Evolutionary conservation across 2,888 invertebrate species (phyloP).

Genomic region (Sphaerophoria taeniata): DNA sequence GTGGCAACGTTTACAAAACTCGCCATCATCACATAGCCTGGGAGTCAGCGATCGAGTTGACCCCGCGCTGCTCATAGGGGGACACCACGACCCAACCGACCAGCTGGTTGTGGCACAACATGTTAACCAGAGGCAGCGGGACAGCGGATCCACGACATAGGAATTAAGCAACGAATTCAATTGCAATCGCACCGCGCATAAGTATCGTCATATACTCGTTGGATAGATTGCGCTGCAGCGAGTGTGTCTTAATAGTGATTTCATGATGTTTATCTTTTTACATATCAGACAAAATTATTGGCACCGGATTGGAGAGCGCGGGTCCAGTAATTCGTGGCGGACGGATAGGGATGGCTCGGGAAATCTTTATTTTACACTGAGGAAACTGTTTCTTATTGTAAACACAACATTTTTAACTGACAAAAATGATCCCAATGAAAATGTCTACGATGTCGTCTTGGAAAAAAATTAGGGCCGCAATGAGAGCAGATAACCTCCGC

Average conservation of each 20-base stretch:
- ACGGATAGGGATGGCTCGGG: slow-evolving; percentile 5
- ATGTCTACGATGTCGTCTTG: too few relatives aligned
- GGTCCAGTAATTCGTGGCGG: slow-evolving; percentile 5
- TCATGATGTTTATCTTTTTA: slow-evolving; percentile 74
- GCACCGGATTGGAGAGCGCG: slow-evolving; percentile 65
- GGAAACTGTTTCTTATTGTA: too few relatives aligned
- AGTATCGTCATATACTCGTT: slow-evolving; percentile 1
- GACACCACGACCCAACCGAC: slow-evolving; percentile 60
- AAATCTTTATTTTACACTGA: slow-evolving; percentile 1
- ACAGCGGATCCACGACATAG: slow-evolving; percentile 33
- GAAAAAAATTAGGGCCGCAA: too few relatives aligned
- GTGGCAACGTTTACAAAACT: slow-evolving; percentile 38
- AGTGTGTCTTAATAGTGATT: slow-evolving; percentile 74
- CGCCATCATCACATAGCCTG: slow-evolving; percentile 3
- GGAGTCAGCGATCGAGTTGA: slow-evolving; percentile 72
- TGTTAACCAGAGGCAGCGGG: slow-evolving; percentile 33
- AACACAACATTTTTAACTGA: too few relatives aligned
- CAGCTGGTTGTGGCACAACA: slow-evolving; percentile 40
- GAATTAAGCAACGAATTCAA: slow-evolving; percentile 74
- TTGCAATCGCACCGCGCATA: slow-evolving; percentile 68
- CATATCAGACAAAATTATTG: slow-evolving; percentile 75
- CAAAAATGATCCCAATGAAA: too few relatives aligned
- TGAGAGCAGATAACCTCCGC: too few relatives aligned
- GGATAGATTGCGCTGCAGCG: slow-evolving; percentile 41
- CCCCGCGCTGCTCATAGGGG: slow-evolving; percentile 70